Evolutionary conservation across 2,113 vertebrate genomes (phyloP).

Genomic region (Melanocharis versteri): DNA sequence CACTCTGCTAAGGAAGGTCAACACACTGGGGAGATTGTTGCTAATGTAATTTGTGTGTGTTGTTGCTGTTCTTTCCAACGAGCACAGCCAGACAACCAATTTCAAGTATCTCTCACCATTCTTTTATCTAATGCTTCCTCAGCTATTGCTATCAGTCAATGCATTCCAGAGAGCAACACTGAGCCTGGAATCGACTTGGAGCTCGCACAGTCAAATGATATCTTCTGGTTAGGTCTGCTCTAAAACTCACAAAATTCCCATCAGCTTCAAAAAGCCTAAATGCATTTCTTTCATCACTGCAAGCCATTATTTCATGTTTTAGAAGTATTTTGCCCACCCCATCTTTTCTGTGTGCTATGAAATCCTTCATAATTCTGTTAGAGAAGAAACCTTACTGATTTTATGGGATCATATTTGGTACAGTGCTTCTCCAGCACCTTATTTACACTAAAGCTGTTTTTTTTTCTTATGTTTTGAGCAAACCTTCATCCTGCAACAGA

Average conservation of each 20-base stretch:
- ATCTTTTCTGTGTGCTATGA: background rate
- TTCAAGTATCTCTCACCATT: constrained; percentile 30
- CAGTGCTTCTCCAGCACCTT: background rate
- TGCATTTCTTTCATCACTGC: background rate
- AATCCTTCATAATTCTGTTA: background rate
- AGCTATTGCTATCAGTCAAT: background rate
- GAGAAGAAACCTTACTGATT: background rate
- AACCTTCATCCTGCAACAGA: background rate
- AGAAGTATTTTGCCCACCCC: background rate
- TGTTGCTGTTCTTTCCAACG: background rate
- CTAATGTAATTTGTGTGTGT: background rate
- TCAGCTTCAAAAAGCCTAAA: background rate
- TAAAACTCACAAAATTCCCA: background rate
- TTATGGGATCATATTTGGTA: background rate
- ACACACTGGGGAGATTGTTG: fast-evolving
- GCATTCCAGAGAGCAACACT: background rate
- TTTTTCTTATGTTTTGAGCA: background rate
- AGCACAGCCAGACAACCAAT: background rate
- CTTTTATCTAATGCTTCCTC: constrained; percentile 11
- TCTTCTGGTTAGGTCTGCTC: background rate
- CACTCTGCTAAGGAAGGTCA: background rate
- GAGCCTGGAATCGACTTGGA: background rate
- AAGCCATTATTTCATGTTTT: background rate
- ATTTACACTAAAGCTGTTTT: background rate
- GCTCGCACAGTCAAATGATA: background rate